These are phyloP conservation scores for Altica lythri DNA, from an alignment of 2,888 invertebrate genomes.

Conservation along the genomic window DNA sequence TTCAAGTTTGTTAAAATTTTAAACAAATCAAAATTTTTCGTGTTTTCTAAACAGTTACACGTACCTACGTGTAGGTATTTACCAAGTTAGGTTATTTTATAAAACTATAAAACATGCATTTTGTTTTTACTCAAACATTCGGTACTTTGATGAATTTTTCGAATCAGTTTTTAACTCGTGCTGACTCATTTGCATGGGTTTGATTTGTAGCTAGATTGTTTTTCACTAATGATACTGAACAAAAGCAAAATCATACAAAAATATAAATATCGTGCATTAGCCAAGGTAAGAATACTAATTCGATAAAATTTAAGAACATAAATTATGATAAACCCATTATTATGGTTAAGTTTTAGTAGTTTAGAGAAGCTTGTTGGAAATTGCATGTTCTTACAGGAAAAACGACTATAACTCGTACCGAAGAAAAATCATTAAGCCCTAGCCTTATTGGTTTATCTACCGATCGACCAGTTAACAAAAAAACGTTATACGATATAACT, in stretches of 20 bases:
- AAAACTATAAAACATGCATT: too few relatives aligned
- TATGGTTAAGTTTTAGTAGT: conserved; percentile 51
- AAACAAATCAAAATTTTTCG: too few relatives aligned
- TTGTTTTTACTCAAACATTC: not conserved
- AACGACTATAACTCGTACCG: conserved; percentile 50
- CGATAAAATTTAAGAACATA: not conserved
- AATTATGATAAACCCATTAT: conserved; percentile 35
- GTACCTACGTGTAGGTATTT: too few relatives aligned
- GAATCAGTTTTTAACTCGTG: conserved; percentile 37
- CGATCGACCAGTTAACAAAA: conserved; percentile 37
- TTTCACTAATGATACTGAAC: conserved; percentile 39
- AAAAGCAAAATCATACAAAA: conserved; percentile 31
- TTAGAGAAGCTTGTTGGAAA: conserved; percentile 56
- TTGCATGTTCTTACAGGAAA: conserved; percentile 59
- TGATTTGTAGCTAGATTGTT: conserved; percentile 47
- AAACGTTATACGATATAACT: conserved; percentile 47
- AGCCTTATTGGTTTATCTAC: conserved; percentile 34
- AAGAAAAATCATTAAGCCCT: conserved; percentile 47
- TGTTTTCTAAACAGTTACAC: too few relatives aligned
- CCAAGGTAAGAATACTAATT: conserved; percentile 39
- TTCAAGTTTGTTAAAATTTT: too few relatives aligned
- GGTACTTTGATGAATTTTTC: conserved; percentile 7
- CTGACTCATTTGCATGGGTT: conserved; percentile 54
- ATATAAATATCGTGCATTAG: conserved; percentile 40
- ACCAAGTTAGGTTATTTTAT: too few relatives aligned